Base-by-base conservation (phyloP, 1,140 invertebrate species). In the Andricus grossulariae region DNA sequence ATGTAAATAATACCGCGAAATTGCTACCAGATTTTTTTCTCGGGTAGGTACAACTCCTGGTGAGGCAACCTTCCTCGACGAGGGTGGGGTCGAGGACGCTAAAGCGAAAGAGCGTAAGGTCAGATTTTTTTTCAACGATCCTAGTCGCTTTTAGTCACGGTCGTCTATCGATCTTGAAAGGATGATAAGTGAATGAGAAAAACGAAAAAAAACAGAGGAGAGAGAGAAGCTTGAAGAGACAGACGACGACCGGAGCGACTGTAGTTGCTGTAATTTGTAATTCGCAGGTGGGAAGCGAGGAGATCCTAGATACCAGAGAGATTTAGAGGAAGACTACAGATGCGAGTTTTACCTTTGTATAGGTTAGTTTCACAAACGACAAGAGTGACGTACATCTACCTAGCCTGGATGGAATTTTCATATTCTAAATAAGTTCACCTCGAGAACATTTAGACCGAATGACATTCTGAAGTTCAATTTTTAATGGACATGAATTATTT, bases 241-340 rank as follows among this genome's bases (percentile, higher is more conserved):
- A 80, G 82, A 83, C 83, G 83, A 83, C 77, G 80, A 84, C 81
- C 85, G 81, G 80, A 84, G 76, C 83, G 82, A 82, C 83, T 83
- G 82, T 85, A 87, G 84, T 86, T 87, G 87, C 77, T 85, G 87
- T 88, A 89, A 89, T 89, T 89, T 89, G 88, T 89, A 88, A 89
- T 87, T 87, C 86, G 86, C 88, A 89, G 87, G 87, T 89, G 88
- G 85, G 86, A 88, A 89, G 84, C 87, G 83, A 83, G 83, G 82
- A 88, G 88, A 89, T 89, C 82, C 81, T 78, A 89, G 87, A 89
- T 88, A 88, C 82, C 83, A 81, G 82, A 89, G 88, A 88, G 87
- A 87, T 89, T 88, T 85, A 84, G 81, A 82, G 80, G 86, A 83
- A 85, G 79, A 78, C 81, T 81, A 79, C 74, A 73, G 79, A 78